Percentiles rank a stretch among this genome's conserved stretches.
phyloP scores from a whole-genome alignment of 2,888 invertebrate species.

The Thecophora atra region DNA sequence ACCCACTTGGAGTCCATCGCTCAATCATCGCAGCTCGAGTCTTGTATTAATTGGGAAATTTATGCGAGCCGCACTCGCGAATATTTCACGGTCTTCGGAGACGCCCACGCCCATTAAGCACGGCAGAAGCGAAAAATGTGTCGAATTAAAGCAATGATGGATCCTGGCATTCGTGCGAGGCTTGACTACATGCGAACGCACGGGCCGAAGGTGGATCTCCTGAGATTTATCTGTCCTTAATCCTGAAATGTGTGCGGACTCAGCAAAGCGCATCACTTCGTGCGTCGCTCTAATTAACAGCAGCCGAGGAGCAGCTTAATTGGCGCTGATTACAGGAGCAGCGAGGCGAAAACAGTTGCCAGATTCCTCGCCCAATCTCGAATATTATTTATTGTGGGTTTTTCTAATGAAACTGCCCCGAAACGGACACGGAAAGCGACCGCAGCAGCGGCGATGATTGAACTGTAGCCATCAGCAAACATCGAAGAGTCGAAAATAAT shows the following conservation, averaged over 20 bases:
- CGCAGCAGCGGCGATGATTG: background rate
- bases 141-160: slow-evolving; percentile 32
- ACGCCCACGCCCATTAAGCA: background rate
- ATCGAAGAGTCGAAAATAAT: no score
- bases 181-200: slow-evolving; percentile 3
- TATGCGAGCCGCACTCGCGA: background rate
- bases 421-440: background rate
- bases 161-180: slow-evolving; percentile 12
- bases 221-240: slow-evolving; percentile 34
- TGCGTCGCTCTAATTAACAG: slow-evolving; percentile 58
- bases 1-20: background rate
- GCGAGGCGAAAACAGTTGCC: background rate
- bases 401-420: background rate
- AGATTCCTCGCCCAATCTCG: slow-evolving; percentile 2
- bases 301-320: slow-evolving; percentile 22
- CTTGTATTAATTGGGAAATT: background rate
- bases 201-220: slow-evolving; percentile 15
- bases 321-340: background rate
- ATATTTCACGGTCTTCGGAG: background rate
- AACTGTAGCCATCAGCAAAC: no score
- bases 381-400: slow-evolving; percentile 23
- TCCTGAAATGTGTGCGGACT: slow-evolving; percentile 18
- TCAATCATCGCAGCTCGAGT: background rate
- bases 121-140: slow-evolving; percentile 25
- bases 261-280: slow-evolving; percentile 35